phyloP scores from a whole-genome alignment of 2,113 vertebrate species.

The Microtus pennsylvanicus region DNA sequence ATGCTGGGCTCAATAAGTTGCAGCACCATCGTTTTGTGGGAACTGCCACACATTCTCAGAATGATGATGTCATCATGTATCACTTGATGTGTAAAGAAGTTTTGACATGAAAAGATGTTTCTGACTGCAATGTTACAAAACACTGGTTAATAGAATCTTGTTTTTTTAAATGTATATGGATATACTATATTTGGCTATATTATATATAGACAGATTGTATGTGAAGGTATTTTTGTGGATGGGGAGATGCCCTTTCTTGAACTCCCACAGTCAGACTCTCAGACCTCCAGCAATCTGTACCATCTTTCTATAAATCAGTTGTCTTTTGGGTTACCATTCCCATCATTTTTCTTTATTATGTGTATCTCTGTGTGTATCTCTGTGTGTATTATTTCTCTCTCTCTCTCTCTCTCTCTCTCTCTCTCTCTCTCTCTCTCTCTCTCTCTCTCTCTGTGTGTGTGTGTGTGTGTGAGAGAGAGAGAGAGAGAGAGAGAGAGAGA shows the following conservation, averaged over 20 bases:
- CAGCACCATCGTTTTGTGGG: constrained; percentile 26
- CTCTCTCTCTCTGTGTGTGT: too few species aligned
- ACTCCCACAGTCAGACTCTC: background rate
- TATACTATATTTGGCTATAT: background rate
- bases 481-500: too few species aligned
- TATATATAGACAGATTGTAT: background rate
- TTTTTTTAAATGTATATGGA: constrained; percentile 27
- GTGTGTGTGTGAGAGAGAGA: too few species aligned
- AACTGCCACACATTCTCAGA: constrained; percentile 35
- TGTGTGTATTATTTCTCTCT: background rate
- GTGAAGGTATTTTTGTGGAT: background rate
- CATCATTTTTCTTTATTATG: background rate
- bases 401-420: background rate
- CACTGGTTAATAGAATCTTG: constrained; percentile 51
- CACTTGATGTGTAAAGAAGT: constrained; percentile 54
- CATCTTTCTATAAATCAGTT: constrained; percentile 20
- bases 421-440: background rate
- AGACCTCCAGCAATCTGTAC: background rate
- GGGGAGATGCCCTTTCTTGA: background rate
- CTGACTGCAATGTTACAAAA: constrained; percentile 54
- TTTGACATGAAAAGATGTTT: background rate
- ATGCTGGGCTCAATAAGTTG: constrained; percentile 51
- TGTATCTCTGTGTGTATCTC: background rate
- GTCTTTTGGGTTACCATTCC: background rate
- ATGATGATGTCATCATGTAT: constrained; percentile 23